A percentile compares a stretch with the other conserved stretches of the same genome.
Conservation (phyloP, 2,797 vertebrate species). For the Delichon dasypus region DNA sequence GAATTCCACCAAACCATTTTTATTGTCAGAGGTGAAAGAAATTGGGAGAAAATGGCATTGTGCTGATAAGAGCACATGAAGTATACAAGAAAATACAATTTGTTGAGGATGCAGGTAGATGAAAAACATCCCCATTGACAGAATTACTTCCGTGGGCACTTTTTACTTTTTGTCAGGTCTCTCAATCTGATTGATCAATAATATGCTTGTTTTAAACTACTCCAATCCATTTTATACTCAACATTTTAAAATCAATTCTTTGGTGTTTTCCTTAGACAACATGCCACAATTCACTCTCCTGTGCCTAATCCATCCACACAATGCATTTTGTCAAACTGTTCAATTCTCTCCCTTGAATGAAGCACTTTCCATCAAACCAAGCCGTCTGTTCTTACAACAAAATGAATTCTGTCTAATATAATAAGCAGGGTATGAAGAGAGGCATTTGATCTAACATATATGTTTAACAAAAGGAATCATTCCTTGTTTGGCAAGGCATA, state of each 20-base stretch:
- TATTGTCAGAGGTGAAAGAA: neutral
- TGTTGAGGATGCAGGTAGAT: conserved; percentile 22
- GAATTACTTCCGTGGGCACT: neutral
- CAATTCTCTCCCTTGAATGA: conserved; percentile 16
- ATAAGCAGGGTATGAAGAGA: conserved; percentile 25
- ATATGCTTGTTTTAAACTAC: conserved; percentile 40
- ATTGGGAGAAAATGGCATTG: neutral
- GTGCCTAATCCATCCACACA: conserved; percentile 47
- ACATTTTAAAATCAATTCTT: conserved; percentile 35
- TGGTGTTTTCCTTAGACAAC: conserved; percentile 14
- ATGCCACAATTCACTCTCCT: neutral
- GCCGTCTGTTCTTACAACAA: neutral
- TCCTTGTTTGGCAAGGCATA: neutral
- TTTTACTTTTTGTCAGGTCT: conserved; percentile 40
- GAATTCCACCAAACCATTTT: neutral
- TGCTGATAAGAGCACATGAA: conserved; percentile 30
- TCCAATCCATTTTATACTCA: neutral
- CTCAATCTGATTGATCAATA: conserved; percentile 53
- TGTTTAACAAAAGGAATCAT: conserved; percentile 26
- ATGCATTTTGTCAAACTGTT: conserved; percentile 39
- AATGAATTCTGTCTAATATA: neutral
- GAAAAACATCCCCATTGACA: conserved; percentile 30
- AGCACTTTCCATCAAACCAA: conserved; percentile 43
- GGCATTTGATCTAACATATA: conserved; percentile 23
- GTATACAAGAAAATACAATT: conserved; percentile 20